These are phyloP conservation scores for Campylomormyrus tamandua DNA, from an alignment of 2,113 vertebrate species.

Conservation along the genomic window DNA sequence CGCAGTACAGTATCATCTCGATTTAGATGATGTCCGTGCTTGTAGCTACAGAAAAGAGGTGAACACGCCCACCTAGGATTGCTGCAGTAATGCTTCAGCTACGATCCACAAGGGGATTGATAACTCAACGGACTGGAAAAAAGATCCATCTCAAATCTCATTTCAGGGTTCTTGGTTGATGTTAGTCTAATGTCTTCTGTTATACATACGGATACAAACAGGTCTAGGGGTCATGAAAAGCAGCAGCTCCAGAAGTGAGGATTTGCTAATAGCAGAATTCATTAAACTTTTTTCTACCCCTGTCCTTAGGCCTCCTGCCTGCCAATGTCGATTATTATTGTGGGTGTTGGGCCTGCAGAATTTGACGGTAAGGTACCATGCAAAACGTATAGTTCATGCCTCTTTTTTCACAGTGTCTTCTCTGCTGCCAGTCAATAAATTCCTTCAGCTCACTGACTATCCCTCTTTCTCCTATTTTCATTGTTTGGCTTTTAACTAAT, in stretches of 20 bases:
- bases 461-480: not conserved
- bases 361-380: slow-evolving; percentile 65
- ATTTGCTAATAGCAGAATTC: not conserved
- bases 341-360: slow-evolving; percentile 75
- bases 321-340: slow-evolving; percentile 80
- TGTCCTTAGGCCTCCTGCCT: slow-evolving; percentile 63
- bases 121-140: not conserved
- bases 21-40: not conserved
- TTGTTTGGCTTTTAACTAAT: not conserved
- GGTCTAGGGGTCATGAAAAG: not conserved
- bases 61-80: not conserved
- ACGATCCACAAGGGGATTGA: not conserved
- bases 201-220: not conserved
- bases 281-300: not conserved
- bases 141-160: not conserved
- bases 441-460: not conserved
- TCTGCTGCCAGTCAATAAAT: slow-evolving; percentile 15
- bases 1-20: not conserved
- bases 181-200: not conserved
- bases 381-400: not conserved
- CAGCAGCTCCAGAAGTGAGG: not conserved
- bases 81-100: not conserved
- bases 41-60: not conserved
- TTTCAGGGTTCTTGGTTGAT: not conserved
- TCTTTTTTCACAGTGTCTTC: not conserved